Percentiles rank a stretch among this genome's conserved stretches.
phyloP scores from a whole-genome alignment of 2,797 vertebrate species.

The Falco novaeseelandiae region DNA sequence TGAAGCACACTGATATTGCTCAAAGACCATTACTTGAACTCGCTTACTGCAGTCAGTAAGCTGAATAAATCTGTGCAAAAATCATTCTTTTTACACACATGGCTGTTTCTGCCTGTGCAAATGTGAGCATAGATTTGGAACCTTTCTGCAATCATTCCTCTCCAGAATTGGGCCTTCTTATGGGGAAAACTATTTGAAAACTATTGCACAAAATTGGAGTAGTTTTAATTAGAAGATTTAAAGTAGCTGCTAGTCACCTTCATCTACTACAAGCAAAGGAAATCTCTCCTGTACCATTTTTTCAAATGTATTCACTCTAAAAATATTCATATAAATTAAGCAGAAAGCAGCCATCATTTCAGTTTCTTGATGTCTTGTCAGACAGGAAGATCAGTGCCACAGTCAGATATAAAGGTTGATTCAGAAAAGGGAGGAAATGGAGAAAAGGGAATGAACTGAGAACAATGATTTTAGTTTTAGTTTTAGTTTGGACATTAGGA shows the following conservation, averaged over 20 bases:
- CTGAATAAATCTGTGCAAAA: not conserved
- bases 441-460: not conserved
- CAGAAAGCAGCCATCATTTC: not conserved
- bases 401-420: not conserved
- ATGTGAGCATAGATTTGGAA: not conserved
- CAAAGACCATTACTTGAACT: not conserved
- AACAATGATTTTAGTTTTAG: not conserved
- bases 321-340: not conserved
- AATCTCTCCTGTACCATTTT: not conserved
- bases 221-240: not conserved
- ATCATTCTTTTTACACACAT: rapidly evolving
- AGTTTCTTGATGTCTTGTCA: not conserved
- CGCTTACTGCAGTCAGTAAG: not conserved
- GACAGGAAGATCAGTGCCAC: not conserved
- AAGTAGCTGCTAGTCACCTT: not conserved
- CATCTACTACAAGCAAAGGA: not conserved
- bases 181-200: not conserved
- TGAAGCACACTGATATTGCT: not conserved
- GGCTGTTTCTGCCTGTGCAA: not conserved
- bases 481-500: not conserved
- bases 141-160: not conserved
- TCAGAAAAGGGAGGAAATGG: not conserved
- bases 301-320: not conserved
- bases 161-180: not conserved
- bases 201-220: not conserved